Conservation (phyloP, 2,797 vertebrate species). For the Argyrosomus regius region DNA sequence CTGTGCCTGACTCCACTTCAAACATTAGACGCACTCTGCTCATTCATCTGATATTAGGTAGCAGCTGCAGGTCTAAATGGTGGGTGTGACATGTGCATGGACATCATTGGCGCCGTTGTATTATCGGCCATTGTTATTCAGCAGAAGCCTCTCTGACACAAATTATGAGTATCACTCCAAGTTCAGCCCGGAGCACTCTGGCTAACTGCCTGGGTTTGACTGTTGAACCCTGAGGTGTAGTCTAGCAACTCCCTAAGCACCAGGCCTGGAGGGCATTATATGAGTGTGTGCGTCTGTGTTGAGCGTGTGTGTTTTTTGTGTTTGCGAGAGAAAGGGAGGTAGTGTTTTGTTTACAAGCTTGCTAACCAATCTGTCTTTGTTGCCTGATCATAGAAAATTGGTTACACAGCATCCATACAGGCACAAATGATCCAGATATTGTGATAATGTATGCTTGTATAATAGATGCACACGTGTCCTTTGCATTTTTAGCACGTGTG, state of each 20-base stretch:
- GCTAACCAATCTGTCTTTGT: constrained; percentile 13
- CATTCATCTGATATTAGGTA: constrained; percentile 29
- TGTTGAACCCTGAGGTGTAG: constrained; percentile 65
- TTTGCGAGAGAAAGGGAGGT: not conserved
- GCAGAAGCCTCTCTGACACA: constrained; percentile 38
- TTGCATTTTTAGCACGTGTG: not conserved
- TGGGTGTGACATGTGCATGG: constrained; percentile 32
- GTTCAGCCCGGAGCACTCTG: constrained; percentile 50
- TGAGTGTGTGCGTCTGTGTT: constrained; percentile 14
- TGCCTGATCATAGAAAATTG: constrained; percentile 7
- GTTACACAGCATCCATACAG: not conserved
- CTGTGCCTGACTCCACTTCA: not conserved
- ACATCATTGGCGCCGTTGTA: constrained; percentile 11
- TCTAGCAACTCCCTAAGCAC: constrained; percentile 39
- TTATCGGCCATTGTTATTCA: constrained; percentile 50
- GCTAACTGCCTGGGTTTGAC: constrained; percentile 66
- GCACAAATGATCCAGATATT: not conserved
- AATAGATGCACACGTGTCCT: not conserved
- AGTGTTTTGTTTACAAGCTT: constrained; percentile 29
- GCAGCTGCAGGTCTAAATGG: constrained; percentile 31
- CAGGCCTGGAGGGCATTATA: constrained; percentile 41
- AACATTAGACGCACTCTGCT: constrained; percentile 3
- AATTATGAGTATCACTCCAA: constrained; percentile 53
- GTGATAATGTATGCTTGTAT: too few relatives aligned
- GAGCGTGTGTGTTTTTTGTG: not conserved